A percentile compares a stretch with the other conserved stretches of the same genome.
Evolutionary conservation across 2,888 invertebrate species (phyloP).

Genomic region (Drosophila ochracea): DNA sequence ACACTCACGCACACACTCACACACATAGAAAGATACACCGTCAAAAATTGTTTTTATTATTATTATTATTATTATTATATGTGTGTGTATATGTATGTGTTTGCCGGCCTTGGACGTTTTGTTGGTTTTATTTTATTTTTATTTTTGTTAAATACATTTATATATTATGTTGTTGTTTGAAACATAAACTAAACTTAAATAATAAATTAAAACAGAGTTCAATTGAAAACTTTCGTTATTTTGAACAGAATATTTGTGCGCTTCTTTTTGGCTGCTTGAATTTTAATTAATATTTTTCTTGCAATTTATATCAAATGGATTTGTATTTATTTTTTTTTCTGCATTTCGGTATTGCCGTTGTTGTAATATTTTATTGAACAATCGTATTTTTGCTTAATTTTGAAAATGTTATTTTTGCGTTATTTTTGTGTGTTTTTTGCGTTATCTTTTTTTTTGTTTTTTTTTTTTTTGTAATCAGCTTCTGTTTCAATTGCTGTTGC

Average conservation of each 20-base stretch:
- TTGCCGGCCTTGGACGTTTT: constrained; percentile 58
- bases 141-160: constrained; percentile 2
- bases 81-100: constrained; percentile 32
- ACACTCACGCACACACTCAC: constrained; percentile 16
- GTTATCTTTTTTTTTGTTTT: constrained; percentile 29
- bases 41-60: constrained; percentile 28
- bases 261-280: constrained; percentile 25
- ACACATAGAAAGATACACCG: constrained; percentile 21
- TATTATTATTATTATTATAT: neutral
- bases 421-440: constrained; percentile 32
- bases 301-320: constrained; percentile 33
- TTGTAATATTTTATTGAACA: neutral
- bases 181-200: constrained; percentile 70
- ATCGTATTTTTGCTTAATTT: constrained; percentile 19
- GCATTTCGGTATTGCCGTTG: constrained; percentile 47
- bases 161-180: constrained; percentile 15
- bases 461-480: constrained; percentile 28
- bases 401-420: constrained; percentile 18
- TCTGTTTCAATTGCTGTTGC: constrained; percentile 26
- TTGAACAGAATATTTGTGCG: constrained; percentile 34
- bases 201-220: constrained; percentile 61
- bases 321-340: constrained; percentile 36
- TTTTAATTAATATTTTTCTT: constrained; percentile 44
- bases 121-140: constrained; percentile 4
- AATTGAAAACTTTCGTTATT: constrained; percentile 39